A percentile compares a stretch with the other conserved stretches of the same genome.
These are phyloP conservation scores for Ammodytes marinus DNA, from an alignment of 2,113 vertebrate species.

Conservation along the genomic window DNA sequence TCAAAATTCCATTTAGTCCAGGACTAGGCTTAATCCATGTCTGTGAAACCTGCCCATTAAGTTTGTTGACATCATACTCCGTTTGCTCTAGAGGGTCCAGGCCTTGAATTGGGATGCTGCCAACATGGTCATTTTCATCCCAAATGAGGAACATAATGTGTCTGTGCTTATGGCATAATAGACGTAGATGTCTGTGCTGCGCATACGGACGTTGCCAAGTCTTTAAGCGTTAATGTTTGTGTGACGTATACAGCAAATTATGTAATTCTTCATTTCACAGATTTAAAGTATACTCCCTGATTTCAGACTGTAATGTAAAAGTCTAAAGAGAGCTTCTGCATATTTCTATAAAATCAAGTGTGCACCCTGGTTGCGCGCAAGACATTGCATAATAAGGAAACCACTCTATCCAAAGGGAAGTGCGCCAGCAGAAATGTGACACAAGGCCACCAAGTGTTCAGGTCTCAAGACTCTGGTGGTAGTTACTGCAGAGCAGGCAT, in stretches of 20 bases:
- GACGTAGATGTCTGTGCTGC: background rate
- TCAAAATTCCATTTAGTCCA: no score
- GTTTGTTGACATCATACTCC: background rate
- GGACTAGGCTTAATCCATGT: no score
- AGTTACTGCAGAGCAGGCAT: conserved; percentile 59
- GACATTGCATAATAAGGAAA: conserved; percentile 39
- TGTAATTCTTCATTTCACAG: background rate
- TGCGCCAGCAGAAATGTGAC: conserved; percentile 68
- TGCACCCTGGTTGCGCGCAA: background rate
- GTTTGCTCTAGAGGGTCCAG: background rate
- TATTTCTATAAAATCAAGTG: background rate
- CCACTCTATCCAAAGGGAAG: conserved; percentile 6
- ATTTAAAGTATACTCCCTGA: background rate
- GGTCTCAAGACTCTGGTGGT: conserved; percentile 31
- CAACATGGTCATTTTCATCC: background rate
- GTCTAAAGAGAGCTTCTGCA: background rate
- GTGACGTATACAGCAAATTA: background rate
- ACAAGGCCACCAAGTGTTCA: conserved; percentile 60
- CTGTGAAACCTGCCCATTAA: no score
- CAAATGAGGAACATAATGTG: background rate
- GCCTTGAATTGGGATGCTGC: background rate
- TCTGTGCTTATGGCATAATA: background rate
- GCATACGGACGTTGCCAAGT: background rate
- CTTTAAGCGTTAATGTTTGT: background rate
- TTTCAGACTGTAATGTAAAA: background rate